These are phyloP conservation scores for Lepidochrysops patricia DNA, from an alignment of 2,888 invertebrate genomes.

Conservation along the genomic window DNA sequence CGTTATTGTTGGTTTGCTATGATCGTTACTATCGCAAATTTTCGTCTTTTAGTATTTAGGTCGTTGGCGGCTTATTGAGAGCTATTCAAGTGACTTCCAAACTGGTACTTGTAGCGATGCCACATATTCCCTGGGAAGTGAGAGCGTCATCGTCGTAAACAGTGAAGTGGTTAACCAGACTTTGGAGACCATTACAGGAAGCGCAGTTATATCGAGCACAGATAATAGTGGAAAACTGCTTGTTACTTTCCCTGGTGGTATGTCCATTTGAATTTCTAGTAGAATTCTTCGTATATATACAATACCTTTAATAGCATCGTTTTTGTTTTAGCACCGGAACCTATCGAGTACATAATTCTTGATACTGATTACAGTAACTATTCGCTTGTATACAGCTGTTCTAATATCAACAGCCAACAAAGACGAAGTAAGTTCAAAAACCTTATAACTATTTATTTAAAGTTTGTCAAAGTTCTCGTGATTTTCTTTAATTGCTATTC, in stretches of 20 bases:
- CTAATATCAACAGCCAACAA: slow-evolving; percentile 39
- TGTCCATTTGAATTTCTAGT: neutral
- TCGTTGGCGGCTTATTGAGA: slow-evolving; percentile 45
- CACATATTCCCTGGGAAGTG: slow-evolving; percentile 30
- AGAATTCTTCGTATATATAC: neutral
- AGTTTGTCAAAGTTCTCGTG: no score
- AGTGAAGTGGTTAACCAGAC: slow-evolving; percentile 38
- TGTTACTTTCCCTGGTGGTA: slow-evolving; percentile 42
- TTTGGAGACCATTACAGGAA: slow-evolving; percentile 34
- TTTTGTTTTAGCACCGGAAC: slow-evolving; percentile 14
- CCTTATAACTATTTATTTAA: no score
- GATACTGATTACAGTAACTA: slow-evolving; percentile 76
- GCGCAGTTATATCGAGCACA: slow-evolving; percentile 51
- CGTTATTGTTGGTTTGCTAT: neutral
- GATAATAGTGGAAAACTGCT: slow-evolving; percentile 75
- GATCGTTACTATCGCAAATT: neutral
- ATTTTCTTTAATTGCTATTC: no score
- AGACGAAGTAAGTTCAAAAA: slow-evolving; percentile 29
- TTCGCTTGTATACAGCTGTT: slow-evolving; percentile 76
- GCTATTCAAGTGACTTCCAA: slow-evolving; percentile 41
- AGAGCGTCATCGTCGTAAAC: slow-evolving; percentile 34
- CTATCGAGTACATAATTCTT: slow-evolving; percentile 33
- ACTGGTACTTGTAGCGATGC: slow-evolving; percentile 43
- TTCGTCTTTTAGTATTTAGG: slow-evolving; percentile 31
- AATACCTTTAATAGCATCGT: neutral